Evolutionary conservation across 1,140 invertebrate genomes (phyloP).

Genomic region (Cydia amplana): DNA sequence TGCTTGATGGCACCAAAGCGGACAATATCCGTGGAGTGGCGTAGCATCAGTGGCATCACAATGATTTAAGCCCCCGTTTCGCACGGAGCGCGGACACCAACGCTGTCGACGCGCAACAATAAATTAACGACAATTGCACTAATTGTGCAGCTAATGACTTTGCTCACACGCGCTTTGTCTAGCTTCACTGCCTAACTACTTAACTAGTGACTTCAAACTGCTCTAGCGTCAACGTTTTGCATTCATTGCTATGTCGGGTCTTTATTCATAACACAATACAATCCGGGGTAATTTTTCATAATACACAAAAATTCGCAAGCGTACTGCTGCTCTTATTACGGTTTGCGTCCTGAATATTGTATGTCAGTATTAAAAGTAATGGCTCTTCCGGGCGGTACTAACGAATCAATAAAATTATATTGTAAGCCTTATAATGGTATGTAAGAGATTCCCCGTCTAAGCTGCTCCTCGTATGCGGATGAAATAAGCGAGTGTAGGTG

Average conservation of each 20-base stretch:
- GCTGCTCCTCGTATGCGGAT: background rate
- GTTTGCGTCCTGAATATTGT: slow-evolving; percentile 3
- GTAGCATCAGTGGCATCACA: slow-evolving; percentile 8
- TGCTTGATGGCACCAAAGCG: background rate
- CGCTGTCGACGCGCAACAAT: slow-evolving; percentile 54
- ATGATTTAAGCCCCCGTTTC: slow-evolving; percentile 28
- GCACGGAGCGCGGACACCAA: slow-evolving; percentile 6
- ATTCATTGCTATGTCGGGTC: background rate
- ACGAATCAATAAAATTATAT: slow-evolving; percentile 11
- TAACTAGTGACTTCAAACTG: background rate
- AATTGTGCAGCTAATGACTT: slow-evolving; percentile 73
- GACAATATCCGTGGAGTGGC: background rate
- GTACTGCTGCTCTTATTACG: slow-evolving; percentile 7
- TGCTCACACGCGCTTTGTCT: slow-evolving; percentile 66
- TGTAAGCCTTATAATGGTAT: background rate
- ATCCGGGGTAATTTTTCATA: background rate
- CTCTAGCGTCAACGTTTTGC: background rate
- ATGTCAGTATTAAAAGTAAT: slow-evolving; percentile 10
- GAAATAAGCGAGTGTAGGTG: slow-evolving; percentile 12
- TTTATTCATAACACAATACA: background rate
- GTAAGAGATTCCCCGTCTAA: slow-evolving; percentile 3
- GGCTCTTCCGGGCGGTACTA: background rate
- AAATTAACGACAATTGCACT: slow-evolving; percentile 77
- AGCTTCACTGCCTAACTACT: slow-evolving; percentile 48
- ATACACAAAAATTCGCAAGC: background rate